phyloP scores from a whole-genome alignment of 2,888 invertebrate species.

The Trichogramma evanescens region DNA sequence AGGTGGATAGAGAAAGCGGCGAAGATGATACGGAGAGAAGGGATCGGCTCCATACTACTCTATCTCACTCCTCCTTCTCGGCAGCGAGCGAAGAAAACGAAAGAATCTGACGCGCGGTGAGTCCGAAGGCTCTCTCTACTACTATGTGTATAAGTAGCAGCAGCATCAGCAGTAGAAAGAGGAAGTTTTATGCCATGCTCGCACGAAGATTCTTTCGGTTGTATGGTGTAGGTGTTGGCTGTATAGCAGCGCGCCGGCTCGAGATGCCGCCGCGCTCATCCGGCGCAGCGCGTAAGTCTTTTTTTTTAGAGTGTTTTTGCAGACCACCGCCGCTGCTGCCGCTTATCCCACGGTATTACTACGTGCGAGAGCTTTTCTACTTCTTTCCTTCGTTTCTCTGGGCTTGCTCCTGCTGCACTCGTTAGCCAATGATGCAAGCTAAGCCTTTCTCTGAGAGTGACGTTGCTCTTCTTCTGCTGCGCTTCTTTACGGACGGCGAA shows the following conservation, averaged over 20 bases:
- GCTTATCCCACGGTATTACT: background rate
- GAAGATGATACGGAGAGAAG: slow-evolving; percentile 8
- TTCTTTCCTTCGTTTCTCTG: too few relatives aligned
- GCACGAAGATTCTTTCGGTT: slow-evolving; percentile 22
- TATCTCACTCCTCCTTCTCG: too few relatives aligned
- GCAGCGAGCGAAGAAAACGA: too few relatives aligned
- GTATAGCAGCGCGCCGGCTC: too few relatives aligned
- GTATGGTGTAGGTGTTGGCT: too few relatives aligned
- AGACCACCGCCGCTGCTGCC: background rate
- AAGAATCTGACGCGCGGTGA: too few relatives aligned
- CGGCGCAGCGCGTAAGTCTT: background rate
- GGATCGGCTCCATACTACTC: background rate
- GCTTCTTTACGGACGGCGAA: background rate
- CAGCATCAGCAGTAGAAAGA: background rate
- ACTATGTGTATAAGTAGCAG: too few relatives aligned
- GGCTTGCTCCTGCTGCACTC: slow-evolving; percentile 3
- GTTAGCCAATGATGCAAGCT: slow-evolving; percentile 24
- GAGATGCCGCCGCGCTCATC: too few relatives aligned
- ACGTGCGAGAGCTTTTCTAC: too few relatives aligned
- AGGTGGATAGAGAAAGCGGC: slow-evolving; percentile 4
- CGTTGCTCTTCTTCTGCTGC: background rate
- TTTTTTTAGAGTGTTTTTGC: background rate
- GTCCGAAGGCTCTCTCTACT: too few relatives aligned
- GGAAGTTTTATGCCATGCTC: slow-evolving; percentile 24
- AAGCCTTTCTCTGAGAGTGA: slow-evolving; percentile 14